These are phyloP conservation scores for Anolis carolinensis DNA, from an alignment of 2,113 vertebrate genomes.

Conservation along the genomic window DNA sequence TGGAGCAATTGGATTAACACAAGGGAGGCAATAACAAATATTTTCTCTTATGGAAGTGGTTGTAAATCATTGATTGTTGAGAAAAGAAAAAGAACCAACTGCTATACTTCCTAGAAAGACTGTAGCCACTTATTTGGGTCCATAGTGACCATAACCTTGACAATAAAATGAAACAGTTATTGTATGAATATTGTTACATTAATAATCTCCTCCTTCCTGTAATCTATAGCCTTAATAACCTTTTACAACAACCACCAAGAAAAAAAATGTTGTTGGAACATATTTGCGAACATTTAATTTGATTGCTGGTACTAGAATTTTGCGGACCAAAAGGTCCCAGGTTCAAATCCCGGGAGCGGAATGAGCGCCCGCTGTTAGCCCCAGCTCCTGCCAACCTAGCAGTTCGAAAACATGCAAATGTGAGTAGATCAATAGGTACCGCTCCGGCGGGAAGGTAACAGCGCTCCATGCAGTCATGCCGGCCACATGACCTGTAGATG, in stretches of 20 bases:
- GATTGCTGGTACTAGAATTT: not conserved
- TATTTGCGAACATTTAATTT: not conserved
- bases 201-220: not conserved
- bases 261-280: not conserved
- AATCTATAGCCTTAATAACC: not conserved
- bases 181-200: not conserved
- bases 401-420: too few species aligned
- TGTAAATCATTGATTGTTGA: not conserved
- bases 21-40: slow-evolving; percentile 36
- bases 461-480: too few species aligned
- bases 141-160: not conserved
- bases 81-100: not conserved
- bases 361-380: too few species aligned
- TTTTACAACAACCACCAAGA: not conserved
- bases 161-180: not conserved
- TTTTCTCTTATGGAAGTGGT: slow-evolving; percentile 9
- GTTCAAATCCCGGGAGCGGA: too few species aligned
- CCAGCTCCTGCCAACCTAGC: too few species aligned
- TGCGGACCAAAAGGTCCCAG: too few species aligned
- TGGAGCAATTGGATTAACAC: slow-evolving; percentile 44
- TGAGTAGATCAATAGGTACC: too few species aligned
- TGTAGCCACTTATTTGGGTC: not conserved
- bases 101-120: not conserved
- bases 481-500: too few species aligned
- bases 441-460: too few species aligned